A percentile compares a stretch with the other conserved stretches of the same genome.
Evolutionary conservation across 2,797 vertebrate genomes (phyloP).

Genomic region (Lophius americanus): DNA sequence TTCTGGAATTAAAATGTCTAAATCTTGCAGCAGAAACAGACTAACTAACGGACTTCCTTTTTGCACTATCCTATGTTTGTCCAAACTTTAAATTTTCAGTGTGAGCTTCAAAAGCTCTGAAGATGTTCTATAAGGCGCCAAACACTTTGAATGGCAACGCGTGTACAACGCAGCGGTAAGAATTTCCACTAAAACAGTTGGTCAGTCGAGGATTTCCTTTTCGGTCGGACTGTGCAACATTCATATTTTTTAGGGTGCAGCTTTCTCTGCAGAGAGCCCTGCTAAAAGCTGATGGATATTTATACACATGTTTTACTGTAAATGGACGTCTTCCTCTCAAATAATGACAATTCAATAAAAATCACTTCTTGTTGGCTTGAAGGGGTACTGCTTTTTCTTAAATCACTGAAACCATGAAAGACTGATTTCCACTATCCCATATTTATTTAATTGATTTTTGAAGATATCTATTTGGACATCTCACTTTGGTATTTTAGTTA

Average conservation of each 20-base stretch:
- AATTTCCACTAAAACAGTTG: not conserved
- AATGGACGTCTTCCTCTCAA: too few relatives aligned
- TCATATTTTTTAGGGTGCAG: not conserved
- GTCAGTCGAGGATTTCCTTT: not conserved
- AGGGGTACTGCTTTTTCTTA: not conserved
- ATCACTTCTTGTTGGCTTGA: not conserved
- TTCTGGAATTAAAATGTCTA: too few relatives aligned
- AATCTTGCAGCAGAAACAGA: too few relatives aligned
- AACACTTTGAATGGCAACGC: too few relatives aligned
- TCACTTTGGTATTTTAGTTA: not conserved
- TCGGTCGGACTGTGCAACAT: not conserved
- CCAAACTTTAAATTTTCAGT: too few relatives aligned
- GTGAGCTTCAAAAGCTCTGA: too few relatives aligned
- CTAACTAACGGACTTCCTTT: too few relatives aligned
- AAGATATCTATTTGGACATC: not conserved
- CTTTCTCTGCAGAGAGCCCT: not conserved
- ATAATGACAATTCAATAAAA: not conserved
- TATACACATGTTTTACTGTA: too few relatives aligned
- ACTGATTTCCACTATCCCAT: not conserved
- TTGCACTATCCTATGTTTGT: too few relatives aligned
- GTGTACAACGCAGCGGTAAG: too few relatives aligned
- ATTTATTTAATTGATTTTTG: not conserved
- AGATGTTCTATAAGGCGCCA: too few relatives aligned
- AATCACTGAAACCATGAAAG: not conserved
- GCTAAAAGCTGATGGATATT: too few relatives aligned